phyloP scores from a whole-genome alignment of 1,140 invertebrate species.

The Sitobion miscanthi region DNA sequence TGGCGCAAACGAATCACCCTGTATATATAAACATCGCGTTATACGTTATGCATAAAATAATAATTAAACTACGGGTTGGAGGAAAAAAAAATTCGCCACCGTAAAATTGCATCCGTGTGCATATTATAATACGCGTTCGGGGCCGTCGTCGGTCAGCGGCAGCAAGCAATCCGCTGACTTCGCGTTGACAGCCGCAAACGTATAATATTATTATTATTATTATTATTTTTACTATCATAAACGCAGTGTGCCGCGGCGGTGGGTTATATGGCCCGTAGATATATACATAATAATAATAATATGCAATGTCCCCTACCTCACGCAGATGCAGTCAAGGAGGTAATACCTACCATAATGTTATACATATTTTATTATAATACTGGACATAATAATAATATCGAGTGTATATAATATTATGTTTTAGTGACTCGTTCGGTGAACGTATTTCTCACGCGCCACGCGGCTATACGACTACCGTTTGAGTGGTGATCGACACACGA shows the following conservation, averaged over 20 bases:
- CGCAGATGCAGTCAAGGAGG: background rate
- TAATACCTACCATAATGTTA: background rate
- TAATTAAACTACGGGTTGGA: background rate
- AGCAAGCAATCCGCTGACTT: background rate
- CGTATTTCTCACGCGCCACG: background rate
- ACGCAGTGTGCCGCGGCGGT: background rate
- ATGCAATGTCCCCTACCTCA: constrained; percentile 3
- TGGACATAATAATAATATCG: no score
- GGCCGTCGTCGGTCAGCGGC: background rate
- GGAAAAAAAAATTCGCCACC: background rate
- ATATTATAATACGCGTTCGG: background rate
- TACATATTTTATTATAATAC: background rate
- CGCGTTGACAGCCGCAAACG: background rate
- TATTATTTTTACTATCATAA: background rate
- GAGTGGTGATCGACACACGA: background rate
- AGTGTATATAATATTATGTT: background rate
- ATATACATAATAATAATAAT: background rate
- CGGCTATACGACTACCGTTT: background rate
- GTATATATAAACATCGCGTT: background rate
- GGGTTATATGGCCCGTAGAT: background rate
- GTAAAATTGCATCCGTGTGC: constrained; percentile 15
- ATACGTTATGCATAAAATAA: background rate
- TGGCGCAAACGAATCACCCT: background rate
- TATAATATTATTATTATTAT: background rate
- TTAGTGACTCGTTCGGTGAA: background rate